Base-by-base conservation (phyloP, 2,888 invertebrate species). In the Mythimna impura region DNA sequence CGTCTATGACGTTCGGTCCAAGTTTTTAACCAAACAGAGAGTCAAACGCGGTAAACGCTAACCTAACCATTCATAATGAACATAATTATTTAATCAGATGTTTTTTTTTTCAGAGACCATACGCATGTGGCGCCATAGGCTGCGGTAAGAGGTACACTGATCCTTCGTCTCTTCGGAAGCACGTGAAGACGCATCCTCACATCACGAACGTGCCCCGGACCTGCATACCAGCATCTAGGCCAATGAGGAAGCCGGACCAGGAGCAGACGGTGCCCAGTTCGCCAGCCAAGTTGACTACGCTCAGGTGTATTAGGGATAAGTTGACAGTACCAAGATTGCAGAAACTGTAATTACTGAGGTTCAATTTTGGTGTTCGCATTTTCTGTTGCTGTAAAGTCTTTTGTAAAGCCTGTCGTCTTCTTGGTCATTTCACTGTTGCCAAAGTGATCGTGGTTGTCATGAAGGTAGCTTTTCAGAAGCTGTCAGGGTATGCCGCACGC, bases 111-210 rank as follows among this genome's bases (percentile, higher is more conserved):
- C 96, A 99, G 98, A 98, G 99, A 95, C 99, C 99, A 0, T 99
- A 99, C 93, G 98, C 98, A 1, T 99, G 99, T 87, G 98, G 98
- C 87, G 97, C 98, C 25, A 94, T 96, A 0, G 99, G 99, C 2
- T 99, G 99, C 90, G 97, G 97, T 9, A 99, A 99, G 92, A 97
- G 99, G 54, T 99, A 99, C 95, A 99, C 99, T 0, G 99, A 99
- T 92, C 99, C 99, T 0, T 99, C 99, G 68, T 99, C 99, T 66
- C 96, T 99, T 1, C 97, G 99, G 52, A 99, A 99, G 90, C 99
- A 99, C 94, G 98, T 99, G 34, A 99, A 99, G 91, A 98, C 98
- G 84, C 98, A 98, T 87, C 96, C 96, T 2, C 96, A 96, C 87
- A 89, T 94, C 69, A 86, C 92, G 25, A 92, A 90, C 73, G 93